Conservation (phyloP, 1,140 invertebrate genomes). For the Achatina immaculata region DNA sequence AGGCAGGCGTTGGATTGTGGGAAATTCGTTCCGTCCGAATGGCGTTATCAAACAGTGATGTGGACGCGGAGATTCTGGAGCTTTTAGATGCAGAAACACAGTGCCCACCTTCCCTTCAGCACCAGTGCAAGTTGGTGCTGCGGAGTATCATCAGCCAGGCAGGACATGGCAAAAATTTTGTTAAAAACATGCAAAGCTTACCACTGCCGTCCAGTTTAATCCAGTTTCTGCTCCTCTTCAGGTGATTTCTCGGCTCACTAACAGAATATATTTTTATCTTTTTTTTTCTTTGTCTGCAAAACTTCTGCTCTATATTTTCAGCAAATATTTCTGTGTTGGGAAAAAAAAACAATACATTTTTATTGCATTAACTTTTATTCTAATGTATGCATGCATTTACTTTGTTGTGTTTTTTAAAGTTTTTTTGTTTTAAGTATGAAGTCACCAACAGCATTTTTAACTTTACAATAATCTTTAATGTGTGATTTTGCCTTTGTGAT, state of each 20-base stretch:
- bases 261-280: too few species aligned
- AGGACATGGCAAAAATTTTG: conserved; percentile 52
- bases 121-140: conserved; percentile 57
- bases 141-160: conserved; percentile 45
- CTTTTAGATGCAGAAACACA: conserved; percentile 57
- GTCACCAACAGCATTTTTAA: too few species aligned
- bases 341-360: too few species aligned
- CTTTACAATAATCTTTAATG: too few species aligned
- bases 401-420: too few species aligned
- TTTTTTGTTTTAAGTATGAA: too few species aligned
- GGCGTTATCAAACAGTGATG: conserved; percentile 54
- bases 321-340: too few species aligned
- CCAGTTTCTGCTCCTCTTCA: conserved; percentile 48
- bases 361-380: too few species aligned
- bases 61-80: conserved; percentile 51
- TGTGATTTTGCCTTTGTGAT: too few species aligned
- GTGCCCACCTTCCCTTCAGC: conserved; percentile 58
- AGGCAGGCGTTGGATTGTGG: conserved; percentile 57
- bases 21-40: conserved; percentile 58
- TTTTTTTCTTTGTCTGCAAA: too few species aligned
- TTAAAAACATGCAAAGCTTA: conserved; percentile 49
- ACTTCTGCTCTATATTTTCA: too few species aligned
- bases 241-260: conserved; percentile 36
- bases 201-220: conserved; percentile 55
- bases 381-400: too few species aligned